These are phyloP conservation scores for Darevskia nairensis DNA, from an alignment of 2,797 vertebrate genomes.

Conservation along the genomic window DNA sequence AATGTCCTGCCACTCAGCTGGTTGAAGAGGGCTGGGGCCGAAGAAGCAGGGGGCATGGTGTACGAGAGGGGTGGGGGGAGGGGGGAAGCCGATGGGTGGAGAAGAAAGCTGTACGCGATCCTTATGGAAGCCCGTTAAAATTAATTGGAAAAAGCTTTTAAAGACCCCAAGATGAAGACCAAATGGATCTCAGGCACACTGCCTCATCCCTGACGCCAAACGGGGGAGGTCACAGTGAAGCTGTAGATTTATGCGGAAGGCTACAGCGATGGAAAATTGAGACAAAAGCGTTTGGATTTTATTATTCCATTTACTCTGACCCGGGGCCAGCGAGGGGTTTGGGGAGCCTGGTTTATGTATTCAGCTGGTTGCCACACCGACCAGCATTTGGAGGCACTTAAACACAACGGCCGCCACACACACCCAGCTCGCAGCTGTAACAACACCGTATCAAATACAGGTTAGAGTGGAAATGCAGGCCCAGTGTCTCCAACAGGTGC, in stretches of 20 bases:
- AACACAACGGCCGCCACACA: conserved; percentile 88
- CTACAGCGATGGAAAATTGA: conserved; percentile 90
- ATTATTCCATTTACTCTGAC: conserved; percentile 99
- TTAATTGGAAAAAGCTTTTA: conserved; percentile 88
- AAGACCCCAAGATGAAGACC: conserved; percentile 83
- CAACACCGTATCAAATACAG: conserved; percentile 97
- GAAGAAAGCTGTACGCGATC: conserved; percentile 81
- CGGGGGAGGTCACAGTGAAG: conserved; percentile 90
- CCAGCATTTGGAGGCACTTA: conserved; percentile 99
- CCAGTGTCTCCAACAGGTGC: conserved; percentile 96
- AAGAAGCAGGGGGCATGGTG: conserved; percentile 34
- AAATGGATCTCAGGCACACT: conserved; percentile 80
- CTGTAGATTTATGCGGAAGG: conserved; percentile 92
- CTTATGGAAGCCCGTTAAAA: conserved; percentile 87
- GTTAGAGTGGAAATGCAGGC: conserved; percentile 90
- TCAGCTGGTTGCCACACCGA: conserved; percentile 99
- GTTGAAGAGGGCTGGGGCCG: conserved; percentile 69
- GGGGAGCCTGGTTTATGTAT: conserved; percentile 99
- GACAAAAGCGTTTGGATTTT: conserved; percentile 99
- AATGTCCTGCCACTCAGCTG: conserved; percentile 67
- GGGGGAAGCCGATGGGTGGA: conserved; percentile 50
- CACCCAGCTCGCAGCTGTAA: conserved; percentile 95
- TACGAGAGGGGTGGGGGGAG: conserved; percentile 44
- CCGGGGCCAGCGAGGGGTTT: conserved; percentile 95
- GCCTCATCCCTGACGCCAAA: conserved; percentile 82